phyloP scores from a whole-genome alignment of 2,888 invertebrate genomes.

The Volucella inanis region DNA sequence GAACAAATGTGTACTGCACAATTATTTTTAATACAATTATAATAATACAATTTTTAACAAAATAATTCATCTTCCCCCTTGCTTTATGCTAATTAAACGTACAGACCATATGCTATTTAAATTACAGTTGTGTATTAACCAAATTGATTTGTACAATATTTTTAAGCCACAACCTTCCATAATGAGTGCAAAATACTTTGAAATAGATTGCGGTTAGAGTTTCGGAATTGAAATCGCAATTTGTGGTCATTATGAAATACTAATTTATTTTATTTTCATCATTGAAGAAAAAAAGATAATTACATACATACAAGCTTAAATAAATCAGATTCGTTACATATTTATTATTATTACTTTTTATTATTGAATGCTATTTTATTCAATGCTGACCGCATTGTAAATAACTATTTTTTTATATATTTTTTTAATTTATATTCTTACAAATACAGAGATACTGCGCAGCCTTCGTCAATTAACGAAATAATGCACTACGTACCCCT shows the following conservation, averaged over 20 bases:
- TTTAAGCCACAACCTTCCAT: slow-evolving; percentile 21
- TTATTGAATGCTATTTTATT: too few species aligned
- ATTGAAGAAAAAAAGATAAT: not conserved
- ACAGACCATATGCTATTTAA: slow-evolving; percentile 11
- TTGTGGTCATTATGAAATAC: slow-evolving; percentile 43
- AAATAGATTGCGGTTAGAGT: slow-evolving; percentile 45
- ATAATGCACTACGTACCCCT: slow-evolving; percentile 57
- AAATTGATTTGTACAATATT: slow-evolving; percentile 13
- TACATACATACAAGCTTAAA: not conserved
- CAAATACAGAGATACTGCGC: slow-evolving; percentile 45
- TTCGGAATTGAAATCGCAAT: slow-evolving; percentile 43
- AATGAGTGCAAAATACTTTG: slow-evolving; percentile 32
- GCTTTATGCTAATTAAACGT: not conserved
- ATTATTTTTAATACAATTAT: too few species aligned
- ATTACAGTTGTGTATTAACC: slow-evolving; percentile 9
- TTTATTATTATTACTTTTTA: too few species aligned
- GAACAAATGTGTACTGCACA: too few species aligned
- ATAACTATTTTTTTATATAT: slow-evolving; percentile 11
- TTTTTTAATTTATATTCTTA: slow-evolving; percentile 27
- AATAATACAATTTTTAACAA: not conserved
- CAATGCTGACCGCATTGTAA: slow-evolving; percentile 1
- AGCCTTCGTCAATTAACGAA: slow-evolving; percentile 54
- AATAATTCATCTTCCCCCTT: slow-evolving; percentile 4
- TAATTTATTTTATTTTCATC: slow-evolving; percentile 5
- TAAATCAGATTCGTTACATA: too few species aligned